Conservation (phyloP, 2,113 vertebrate genomes). For the Leucopsar rothschildi region DNA sequence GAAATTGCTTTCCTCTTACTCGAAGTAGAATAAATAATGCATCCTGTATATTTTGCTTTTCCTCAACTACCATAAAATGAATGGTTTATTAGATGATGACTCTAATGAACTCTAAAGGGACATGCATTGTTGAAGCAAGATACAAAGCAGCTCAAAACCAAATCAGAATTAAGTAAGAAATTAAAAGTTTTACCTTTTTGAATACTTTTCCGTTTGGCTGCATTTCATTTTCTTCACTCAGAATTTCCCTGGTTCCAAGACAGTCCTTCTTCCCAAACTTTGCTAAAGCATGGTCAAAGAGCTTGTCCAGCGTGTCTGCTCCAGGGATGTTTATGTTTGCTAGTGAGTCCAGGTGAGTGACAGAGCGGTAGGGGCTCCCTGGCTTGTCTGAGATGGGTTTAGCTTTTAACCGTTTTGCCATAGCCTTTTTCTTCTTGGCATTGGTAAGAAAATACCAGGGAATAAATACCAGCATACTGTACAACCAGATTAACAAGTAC, state of each 20-base stretch:
- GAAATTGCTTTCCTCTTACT: background rate
- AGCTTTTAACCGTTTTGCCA: conserved; percentile 88
- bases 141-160: background rate
- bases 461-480: conserved; percentile 90
- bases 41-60: background rate
- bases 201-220: conserved; percentile 94
- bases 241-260: conserved; percentile 87
- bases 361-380: conserved; percentile 90
- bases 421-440: conserved; percentile 82
- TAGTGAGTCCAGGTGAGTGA: conserved; percentile 84
- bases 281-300: conserved; percentile 85
- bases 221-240: conserved; percentile 91
- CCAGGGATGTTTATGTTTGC: conserved; percentile 87
- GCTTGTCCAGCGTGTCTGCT: conserved; percentile 90
- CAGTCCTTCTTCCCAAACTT: conserved; percentile 82
- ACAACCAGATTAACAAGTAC: conserved; percentile 90
- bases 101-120: background rate
- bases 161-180: background rate
- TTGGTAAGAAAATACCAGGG: conserved; percentile 96
- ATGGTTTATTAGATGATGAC: background rate
- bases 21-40: background rate
- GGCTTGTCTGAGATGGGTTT: conserved; percentile 79
- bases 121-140: background rate
- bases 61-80: background rate
- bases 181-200: conserved; percentile 84